Base-by-base conservation (phyloP, 2,113 vertebrate species). In the Cyprinodon tularosa region DNA sequence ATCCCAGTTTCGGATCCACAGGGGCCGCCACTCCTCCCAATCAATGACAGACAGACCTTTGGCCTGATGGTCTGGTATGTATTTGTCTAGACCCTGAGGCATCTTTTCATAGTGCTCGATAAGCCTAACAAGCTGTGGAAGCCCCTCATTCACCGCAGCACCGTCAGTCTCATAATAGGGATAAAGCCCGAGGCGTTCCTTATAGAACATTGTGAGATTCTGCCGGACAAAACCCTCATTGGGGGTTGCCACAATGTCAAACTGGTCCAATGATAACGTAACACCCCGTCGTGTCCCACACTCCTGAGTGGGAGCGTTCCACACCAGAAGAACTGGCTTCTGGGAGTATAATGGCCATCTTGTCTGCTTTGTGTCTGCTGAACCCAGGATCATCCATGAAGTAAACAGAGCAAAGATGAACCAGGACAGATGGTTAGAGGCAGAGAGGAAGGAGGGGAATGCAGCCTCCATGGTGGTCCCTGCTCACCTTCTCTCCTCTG, bases 11-110 rank as follows among this genome's bases (percentile, higher is more conserved):
- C 95, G 85, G 45, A 94, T 93, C 95, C 95, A 96, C n/a, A 94
- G 85, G 0, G 95, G 95, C 6, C 95, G 91, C 95, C 95, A 96
- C 72, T 95, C 94, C 82, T 96, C 95, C 95, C 95, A 96, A 83
- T 96, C 95, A 6, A 96, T 94, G 15, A 96, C 94, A 9, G 95
- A 91, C 61, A 96, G 86, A 17, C 95, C 95, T 71, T 93, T 94
- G 11, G 93, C 93, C 3, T 36, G 44, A 1, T 65, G 70, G 3
- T 93, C 92, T 12, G 91, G 92, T 37, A 96, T 94, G 68, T 95
- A 92, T 39, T 89, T 91, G 0, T 88, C 8, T 36, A 96, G 70
- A 37, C 90, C 92, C 1, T 73, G 86, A 0, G 86, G 90, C 90
- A 95, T 94, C 82, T 93, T 93, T 7, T 89, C 82, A 39, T 86